Percentiles rank a stretch among this genome's conserved stretches.
Evolutionary conservation across 2,797 vertebrate species (phyloP).

Genomic region (Acestrorhynchus altus): DNA sequence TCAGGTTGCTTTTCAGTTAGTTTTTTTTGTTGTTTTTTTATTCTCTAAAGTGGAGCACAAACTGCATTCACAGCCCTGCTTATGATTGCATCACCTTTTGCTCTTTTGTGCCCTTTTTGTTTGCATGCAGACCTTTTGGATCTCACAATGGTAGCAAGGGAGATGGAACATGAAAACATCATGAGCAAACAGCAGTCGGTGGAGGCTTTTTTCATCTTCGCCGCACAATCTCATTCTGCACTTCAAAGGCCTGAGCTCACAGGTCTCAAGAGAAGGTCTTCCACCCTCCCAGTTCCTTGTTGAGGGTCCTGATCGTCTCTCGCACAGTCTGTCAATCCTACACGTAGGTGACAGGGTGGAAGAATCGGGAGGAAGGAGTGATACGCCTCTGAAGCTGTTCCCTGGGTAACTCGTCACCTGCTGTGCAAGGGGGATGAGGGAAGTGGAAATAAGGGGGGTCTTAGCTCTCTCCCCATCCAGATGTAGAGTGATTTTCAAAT

Average conservation of each 20-base stretch:
- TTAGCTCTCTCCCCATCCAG: not conserved
- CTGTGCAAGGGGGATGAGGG: conserved; percentile 21
- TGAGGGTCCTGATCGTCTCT: conserved; percentile 18
- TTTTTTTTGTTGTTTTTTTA: conserved; percentile 17
- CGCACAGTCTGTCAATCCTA: conserved; percentile 34
- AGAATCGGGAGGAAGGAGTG: conserved; percentile 1
- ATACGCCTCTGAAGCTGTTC: conserved; percentile 32
- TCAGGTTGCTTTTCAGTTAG: not conserved
- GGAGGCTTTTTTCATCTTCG: conserved; percentile 14
- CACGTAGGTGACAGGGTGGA: conserved; percentile 29
- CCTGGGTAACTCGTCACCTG: conserved; percentile 42
- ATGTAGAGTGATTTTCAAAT: not conserved
- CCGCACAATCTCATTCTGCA: conserved; percentile 39
- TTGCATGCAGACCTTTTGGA: conserved; percentile 61
- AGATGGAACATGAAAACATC: conserved; percentile 69
- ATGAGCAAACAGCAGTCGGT: conserved; percentile 66
- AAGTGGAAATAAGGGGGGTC: not conserved
- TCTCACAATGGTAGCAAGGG: conserved; percentile 57
- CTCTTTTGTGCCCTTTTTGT: conserved; percentile 47
- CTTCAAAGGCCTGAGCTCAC: conserved; percentile 65
- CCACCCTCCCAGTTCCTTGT: conserved; percentile 32
- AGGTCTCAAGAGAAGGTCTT: conserved; percentile 54
- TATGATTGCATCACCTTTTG: conserved; percentile 36
- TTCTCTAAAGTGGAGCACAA: not conserved
- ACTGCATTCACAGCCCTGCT: not conserved